Evolutionary conservation across 2,888 invertebrate species (phyloP), one percentile per base, ranked within the genome.

Genomic region (Amphipyra berbera): DNA sequence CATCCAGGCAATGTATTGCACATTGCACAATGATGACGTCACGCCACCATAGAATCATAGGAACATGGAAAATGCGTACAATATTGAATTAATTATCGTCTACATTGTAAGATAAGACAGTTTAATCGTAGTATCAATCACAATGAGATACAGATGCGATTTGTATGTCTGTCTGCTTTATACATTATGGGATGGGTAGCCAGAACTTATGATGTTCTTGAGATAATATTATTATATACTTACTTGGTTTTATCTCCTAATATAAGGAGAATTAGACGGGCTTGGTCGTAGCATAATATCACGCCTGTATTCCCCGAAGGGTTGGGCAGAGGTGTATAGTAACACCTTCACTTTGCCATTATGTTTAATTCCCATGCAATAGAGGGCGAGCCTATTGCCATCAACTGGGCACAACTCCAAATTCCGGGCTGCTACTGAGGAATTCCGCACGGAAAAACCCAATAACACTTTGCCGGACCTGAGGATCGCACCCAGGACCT

Each of bases 101-200:
- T 64, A 68, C 60, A 64, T 65, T 60, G 42, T 67, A 12, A 66
- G 53, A 40, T 67, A 69, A 69, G 81, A 71, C 67, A 68, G 59
- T 61, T 60, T 76, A 76, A 79, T 81, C 70, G 65, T 61, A 44
- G 60, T 13, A 74, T 81, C 74, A 76, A 81, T 81, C 76, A 81
- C 35, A 21, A 40, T 69, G 54, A 76, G 65, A 50, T 68, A 68
- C 65, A 64, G 62, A 65, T 64, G 67, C 68, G 49, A 74, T 79
- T 79, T 79, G 81, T 81, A 66, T 66, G 76, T 74, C 75, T 78
- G 48, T 62, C 65, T 70, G 65, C 14, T 52, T 63, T 38, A 62
- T 68, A 62, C 60, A 27, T 61, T 78, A 68, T 58, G 60, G 56
- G 45, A 41, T 41, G 42, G 46, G 60, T 48, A 45, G 13, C 75